These are phyloP conservation scores for Leucophenga montana DNA, from an alignment of 2,888 invertebrate genomes.

Conservation along the genomic window DNA sequence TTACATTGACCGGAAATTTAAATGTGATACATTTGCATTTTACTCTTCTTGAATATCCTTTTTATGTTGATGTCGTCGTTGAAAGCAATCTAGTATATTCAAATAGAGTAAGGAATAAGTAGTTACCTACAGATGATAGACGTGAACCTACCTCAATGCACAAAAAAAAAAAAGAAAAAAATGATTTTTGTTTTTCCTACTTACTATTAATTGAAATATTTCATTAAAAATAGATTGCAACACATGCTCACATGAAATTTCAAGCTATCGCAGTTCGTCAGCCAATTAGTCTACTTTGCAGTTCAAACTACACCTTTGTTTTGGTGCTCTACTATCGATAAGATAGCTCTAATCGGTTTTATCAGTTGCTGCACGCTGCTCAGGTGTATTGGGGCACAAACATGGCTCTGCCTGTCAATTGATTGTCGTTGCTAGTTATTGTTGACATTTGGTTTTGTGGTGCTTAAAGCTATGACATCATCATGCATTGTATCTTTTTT, in stretches of 20 bases:
- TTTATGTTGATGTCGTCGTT: not conserved
- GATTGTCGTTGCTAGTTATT: not conserved
- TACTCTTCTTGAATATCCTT: not conserved
- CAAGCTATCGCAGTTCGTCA: not conserved
- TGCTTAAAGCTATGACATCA: constrained; percentile 5
- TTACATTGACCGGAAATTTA: constrained; percentile 21
- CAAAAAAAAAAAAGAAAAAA: too few relatives aligned
- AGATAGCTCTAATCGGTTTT: not conserved
- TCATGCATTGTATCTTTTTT: not conserved
- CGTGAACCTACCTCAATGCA: constrained; percentile 22
- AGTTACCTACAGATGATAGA: too few relatives aligned
- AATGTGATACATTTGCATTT: constrained; percentile 1
- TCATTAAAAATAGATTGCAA: not conserved
- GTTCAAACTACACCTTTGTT: not conserved
- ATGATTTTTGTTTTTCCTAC: not conserved
- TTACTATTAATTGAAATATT: constrained; percentile 1
- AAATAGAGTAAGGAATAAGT: too few relatives aligned
- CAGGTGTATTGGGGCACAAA: not conserved
- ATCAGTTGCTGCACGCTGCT: not conserved
- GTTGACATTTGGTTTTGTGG: too few relatives aligned
- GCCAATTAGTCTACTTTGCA: not conserved
- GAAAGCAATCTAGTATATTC: too few relatives aligned
- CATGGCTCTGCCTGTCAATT: not conserved
- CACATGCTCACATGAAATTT: not conserved
- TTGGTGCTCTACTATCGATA: not conserved